phyloP scores from a whole-genome alignment of 2,888 invertebrate species.

The Brachyptera putata region DNA sequence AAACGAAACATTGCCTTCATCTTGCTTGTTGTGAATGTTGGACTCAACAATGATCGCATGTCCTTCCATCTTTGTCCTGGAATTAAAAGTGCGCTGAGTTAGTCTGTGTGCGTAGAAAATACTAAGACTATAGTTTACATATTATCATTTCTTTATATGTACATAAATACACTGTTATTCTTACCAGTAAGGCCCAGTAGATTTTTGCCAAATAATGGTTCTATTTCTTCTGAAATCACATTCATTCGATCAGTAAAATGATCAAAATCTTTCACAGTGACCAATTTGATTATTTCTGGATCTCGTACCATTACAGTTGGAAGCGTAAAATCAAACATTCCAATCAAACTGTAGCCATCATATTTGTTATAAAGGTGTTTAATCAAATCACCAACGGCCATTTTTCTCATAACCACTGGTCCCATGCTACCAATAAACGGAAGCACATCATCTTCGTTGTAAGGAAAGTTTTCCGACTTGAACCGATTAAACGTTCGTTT shows the following conservation, averaged over 20 bases:
- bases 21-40: conserved; percentile 55
- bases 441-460: not conserved
- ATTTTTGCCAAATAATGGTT: conserved; percentile 51
- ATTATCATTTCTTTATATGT: too few relatives aligned
- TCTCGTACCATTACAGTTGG: conserved; percentile 50
- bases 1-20: conserved; percentile 52
- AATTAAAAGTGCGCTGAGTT: too few relatives aligned
- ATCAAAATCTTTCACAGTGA: conserved; percentile 56
- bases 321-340: conserved; percentile 46
- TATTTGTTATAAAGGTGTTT: not conserved
- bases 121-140: too few relatives aligned
- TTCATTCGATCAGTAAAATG: conserved; percentile 50
- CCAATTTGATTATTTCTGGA: conserved; percentile 51
- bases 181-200: conserved; percentile 49
- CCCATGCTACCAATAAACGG: not conserved
- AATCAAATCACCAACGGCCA: not conserved
- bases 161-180: not conserved
- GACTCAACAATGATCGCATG: conserved; percentile 50
- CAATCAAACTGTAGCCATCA: conserved; percentile 33
- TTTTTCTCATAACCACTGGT: not conserved
- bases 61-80: conserved; percentile 51
- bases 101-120: too few relatives aligned
- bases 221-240: conserved; percentile 44
- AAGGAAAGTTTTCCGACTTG: not conserved
- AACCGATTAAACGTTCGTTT: not conserved